phyloP scores from a whole-genome alignment of 1,140 invertebrate genomes.

The Spodoptera frugiperda region DNA sequence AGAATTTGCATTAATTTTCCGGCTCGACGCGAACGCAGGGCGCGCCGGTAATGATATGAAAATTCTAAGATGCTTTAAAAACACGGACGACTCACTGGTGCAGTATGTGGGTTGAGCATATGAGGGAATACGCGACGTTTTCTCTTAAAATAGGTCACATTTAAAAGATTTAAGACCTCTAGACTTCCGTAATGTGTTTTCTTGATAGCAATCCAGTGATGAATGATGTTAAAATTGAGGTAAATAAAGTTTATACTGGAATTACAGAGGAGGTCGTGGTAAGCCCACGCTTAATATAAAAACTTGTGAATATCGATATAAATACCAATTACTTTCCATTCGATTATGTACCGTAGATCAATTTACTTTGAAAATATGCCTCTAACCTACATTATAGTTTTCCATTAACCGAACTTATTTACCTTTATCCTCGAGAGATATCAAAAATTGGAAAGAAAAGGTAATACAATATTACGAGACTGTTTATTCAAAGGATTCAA shows the following conservation, averaged over 20 bases:
- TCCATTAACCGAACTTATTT: constrained; percentile 20
- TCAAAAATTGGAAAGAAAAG: constrained; percentile 3
- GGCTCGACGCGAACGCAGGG: constrained; percentile 34
- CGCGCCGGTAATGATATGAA: constrained; percentile 23
- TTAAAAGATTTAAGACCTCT: constrained; percentile 26
- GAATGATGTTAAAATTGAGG: constrained; percentile 14
- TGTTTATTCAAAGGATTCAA: constrained; percentile 39
- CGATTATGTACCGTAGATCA: no score
- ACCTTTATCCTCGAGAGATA: not conserved
- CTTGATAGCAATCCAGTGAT: constrained; percentile 14
- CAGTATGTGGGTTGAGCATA: not conserved
- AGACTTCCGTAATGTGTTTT: constrained; percentile 19
- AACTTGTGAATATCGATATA: no score
- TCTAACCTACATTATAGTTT: not conserved
- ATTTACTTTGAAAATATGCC: no score
- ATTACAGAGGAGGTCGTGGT: not conserved
- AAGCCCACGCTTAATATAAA: no score
- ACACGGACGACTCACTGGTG: constrained; percentile 12
- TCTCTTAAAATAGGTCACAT: constrained; percentile 34
- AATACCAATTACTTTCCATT: no score
- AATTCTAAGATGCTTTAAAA: constrained; percentile 37
- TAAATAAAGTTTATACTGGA: not conserved
- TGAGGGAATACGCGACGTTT: constrained; percentile 31
- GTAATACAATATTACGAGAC: constrained; percentile 22
- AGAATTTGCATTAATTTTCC: constrained; percentile 69